These are phyloP conservation scores for Aurelia sp. DNA, from an alignment of 30 jellyfish, hydroid and myxozoan genomes.

Conservation along the genomic window DNA sequence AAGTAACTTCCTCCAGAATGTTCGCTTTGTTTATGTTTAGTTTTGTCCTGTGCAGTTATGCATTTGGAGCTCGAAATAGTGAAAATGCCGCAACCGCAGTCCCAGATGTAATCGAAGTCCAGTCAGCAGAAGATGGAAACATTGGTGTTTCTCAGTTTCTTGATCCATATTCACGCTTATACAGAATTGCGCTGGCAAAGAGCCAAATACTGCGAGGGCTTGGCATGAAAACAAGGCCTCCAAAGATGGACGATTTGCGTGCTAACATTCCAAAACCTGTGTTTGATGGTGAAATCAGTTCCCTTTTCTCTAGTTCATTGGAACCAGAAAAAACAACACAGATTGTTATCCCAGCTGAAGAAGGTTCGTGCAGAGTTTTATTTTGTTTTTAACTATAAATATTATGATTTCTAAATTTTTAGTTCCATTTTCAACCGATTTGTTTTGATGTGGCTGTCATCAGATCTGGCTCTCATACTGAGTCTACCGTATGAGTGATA, in stretches of 20 bases:
- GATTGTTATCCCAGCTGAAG: constrained; percentile 67
- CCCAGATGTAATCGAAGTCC: background rate
- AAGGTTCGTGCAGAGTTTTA: constrained; percentile 34
- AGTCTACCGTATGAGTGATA: no score
- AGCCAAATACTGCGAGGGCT: constrained; percentile 52
- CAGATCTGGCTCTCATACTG: no score
- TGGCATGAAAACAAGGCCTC: constrained; percentile 69
- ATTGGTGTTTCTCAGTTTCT: background rate
- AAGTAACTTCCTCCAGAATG: background rate
- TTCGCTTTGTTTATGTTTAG: background rate
- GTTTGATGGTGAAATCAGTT: constrained; percentile 60
- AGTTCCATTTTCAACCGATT: no score
- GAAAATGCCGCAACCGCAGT: background rate
- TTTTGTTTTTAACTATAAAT: background rate
- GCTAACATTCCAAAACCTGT: constrained; percentile 74
- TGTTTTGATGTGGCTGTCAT: no score
- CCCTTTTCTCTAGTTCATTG: constrained; percentile 31
- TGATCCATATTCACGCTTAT: constrained; percentile 28
- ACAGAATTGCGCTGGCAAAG: constrained; percentile 57
- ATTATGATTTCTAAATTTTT: background rate
- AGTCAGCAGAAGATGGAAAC: background rate
- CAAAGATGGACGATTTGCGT: constrained; percentile 44
- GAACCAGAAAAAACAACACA: constrained; percentile 59
- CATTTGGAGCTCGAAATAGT: background rate
- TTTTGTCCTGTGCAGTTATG: background rate